phyloP scores from a whole-genome alignment of 2,888 invertebrate genomes.

The Agonum fuliginosum region DNA sequence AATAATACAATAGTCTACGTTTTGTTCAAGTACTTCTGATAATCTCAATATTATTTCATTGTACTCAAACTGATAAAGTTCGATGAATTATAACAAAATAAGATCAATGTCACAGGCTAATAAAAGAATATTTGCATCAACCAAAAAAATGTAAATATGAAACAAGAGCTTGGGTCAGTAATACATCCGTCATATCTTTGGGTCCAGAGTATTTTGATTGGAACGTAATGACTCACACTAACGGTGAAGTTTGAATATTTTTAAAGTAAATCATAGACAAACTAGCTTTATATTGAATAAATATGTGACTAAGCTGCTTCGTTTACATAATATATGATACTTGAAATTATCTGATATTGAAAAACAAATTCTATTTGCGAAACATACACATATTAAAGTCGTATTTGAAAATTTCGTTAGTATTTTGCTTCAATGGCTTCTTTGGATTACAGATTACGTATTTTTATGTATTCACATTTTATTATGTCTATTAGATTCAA shows the following conservation, averaged over 20 bases:
- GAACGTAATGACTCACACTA: conserved; percentile 20
- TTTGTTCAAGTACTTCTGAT: conserved; percentile 25
- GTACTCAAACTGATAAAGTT: conserved; percentile 27
- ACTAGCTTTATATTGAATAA: conserved; percentile 8
- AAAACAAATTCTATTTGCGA: conserved; percentile 29
- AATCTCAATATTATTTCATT: conserved; percentile 29
- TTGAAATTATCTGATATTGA: conserved; percentile 24
- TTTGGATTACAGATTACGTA: conserved; percentile 52
- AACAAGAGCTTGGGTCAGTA: conserved; percentile 6
- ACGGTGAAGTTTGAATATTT: conserved; percentile 41
- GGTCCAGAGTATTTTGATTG: conserved; percentile 14
- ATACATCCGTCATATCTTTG: conserved; percentile 1
- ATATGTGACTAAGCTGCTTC: conserved; percentile 2
- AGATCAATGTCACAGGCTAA: conserved; percentile 21
- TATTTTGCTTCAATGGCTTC: conserved; percentile 52
- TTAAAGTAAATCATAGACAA: conserved; percentile 15
- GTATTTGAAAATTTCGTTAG: conserved; percentile 50
- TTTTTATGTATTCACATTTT: conserved; percentile 52
- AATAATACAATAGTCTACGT: neutral
- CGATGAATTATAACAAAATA: conserved; percentile 24
- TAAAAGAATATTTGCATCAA: neutral
- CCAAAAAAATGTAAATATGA: conserved; percentile 25
- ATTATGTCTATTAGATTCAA: conserved; percentile 35
- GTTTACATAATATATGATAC: conserved; percentile 38
- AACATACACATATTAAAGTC: conserved; percentile 12